Conservation (phyloP, 2,797 vertebrate genomes). For the Hippopotamyrus pictus region DNA sequence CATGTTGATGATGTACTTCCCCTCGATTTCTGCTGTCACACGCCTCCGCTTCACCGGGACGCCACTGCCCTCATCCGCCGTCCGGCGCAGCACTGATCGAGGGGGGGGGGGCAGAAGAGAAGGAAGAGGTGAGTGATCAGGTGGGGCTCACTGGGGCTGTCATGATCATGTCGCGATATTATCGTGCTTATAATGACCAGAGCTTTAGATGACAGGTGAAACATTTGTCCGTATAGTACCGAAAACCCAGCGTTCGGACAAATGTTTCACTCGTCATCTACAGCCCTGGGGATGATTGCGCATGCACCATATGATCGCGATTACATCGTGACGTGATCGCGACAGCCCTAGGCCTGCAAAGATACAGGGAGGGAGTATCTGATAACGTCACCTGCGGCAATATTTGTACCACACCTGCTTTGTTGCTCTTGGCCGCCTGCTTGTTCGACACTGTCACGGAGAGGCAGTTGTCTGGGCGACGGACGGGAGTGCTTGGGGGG, state of each 20-base stretch:
- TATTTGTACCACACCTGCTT: slow-evolving; percentile 61
- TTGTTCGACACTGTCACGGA: slow-evolving; percentile 87
- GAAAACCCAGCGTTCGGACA: neutral
- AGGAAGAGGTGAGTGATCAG: neutral
- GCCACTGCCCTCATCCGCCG: slow-evolving; percentile 58
- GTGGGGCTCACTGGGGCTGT: neutral
- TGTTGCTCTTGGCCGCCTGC: slow-evolving; percentile 65
- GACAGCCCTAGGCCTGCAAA: neutral
- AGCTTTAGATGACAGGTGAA: neutral
- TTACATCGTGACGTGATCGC: neutral
- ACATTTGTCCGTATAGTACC: neutral
- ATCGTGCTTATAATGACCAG: neutral
- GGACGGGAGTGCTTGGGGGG: slow-evolving; percentile 69
- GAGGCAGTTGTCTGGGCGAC: slow-evolving; percentile 70
- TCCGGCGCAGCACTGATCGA: slow-evolving; percentile 51
- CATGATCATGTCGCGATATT: neutral
- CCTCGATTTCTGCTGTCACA: slow-evolving; percentile 92
- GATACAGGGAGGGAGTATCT: neutral
- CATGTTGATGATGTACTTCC: slow-evolving; percentile 94
- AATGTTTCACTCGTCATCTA: neutral
- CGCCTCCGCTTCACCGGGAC: slow-evolving; percentile 70
- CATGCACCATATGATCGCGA: neutral
- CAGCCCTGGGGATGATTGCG: neutral
- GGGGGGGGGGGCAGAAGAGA: neutral
- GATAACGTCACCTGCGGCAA: neutral